A percentile compares a stretch with the other conserved stretches of the same genome.
Conservation (phyloP, 2,888 invertebrate genomes). For the Pasiphila rectangulata region DNA sequence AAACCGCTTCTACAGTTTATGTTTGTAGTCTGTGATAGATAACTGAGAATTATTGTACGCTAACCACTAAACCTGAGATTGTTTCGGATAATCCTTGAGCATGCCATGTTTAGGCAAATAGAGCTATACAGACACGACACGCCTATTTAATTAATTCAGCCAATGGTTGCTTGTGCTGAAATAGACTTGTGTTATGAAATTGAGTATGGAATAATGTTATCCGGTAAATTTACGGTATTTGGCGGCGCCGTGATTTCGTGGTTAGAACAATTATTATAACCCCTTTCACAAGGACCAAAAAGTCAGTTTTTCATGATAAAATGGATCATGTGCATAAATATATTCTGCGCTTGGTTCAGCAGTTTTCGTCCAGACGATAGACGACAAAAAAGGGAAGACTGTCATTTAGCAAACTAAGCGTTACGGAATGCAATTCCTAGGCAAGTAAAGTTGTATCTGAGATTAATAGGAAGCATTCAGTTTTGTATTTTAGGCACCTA, state of each 20-base stretch:
- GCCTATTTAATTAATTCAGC: constrained; percentile 7
- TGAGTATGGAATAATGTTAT: constrained; percentile 4
- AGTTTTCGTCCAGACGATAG: constrained; percentile 37
- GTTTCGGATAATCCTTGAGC: constrained; percentile 11
- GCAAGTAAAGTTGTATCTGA: constrained; percentile 14
- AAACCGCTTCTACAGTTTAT: background rate
- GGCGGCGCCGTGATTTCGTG: constrained; percentile 19
- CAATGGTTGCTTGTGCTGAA: constrained; percentile 5
- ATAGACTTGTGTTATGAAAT: constrained; percentile 8
- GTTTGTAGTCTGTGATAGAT: constrained; percentile 16
- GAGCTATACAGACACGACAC: constrained; percentile 10
- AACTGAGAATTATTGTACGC: constrained; percentile 12
- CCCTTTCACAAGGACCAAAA: constrained; percentile 20
- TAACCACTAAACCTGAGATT: constrained; percentile 9
- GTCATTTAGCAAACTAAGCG: constrained; percentile 32
- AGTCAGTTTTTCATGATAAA: constrained; percentile 25
- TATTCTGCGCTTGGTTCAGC: constrained; percentile 32
- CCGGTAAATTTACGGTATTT: constrained; percentile 9
- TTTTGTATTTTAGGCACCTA: too few species aligned
- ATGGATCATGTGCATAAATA: constrained; percentile 34
- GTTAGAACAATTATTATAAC: constrained; percentile 17
- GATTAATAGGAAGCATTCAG: constrained; percentile 11
- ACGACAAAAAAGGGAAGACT: constrained; percentile 34
- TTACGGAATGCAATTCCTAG: constrained; percentile 18
- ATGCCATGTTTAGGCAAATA: constrained; percentile 12